phyloP scores from a whole-genome alignment of 2,888 invertebrate species.

The Clunio marinus region DNA sequence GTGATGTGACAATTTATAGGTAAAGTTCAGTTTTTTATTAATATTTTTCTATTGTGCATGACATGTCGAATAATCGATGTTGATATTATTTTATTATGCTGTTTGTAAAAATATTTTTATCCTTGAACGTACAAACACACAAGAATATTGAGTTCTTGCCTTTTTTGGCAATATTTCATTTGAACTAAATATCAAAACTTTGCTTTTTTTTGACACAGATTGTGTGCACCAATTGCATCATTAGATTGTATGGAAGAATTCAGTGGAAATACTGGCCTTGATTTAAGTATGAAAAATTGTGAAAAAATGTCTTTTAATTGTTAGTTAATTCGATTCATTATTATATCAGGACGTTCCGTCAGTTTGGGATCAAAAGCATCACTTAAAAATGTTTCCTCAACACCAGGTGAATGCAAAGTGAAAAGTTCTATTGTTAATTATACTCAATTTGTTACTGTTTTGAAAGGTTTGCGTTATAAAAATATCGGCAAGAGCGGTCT shows the following conservation, averaged over 20 bases:
- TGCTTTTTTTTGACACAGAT: conserved; percentile 27
- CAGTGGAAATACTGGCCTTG: conserved; percentile 60
- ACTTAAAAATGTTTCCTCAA: conserved; percentile 48
- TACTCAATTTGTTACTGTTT: no score
- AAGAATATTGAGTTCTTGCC: no score
- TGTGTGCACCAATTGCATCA: conserved; percentile 86
- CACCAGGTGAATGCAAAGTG: conserved; percentile 53
- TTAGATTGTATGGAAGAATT: conserved; percentile 94
- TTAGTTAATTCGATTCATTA: conserved; percentile 3
- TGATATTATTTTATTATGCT: no score
- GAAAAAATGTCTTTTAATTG: neutral
- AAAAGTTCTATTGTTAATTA: no score
- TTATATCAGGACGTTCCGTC: conserved; percentile 49
- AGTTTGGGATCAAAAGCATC: conserved; percentile 53
- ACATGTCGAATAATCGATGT: neutral
- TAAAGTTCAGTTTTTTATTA: neutral
- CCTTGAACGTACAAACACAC: no score
- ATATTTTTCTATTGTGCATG: neutral
- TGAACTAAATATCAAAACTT: no score
- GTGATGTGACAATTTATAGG: conserved; percentile 35
- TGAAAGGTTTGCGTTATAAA: conserved; percentile 80
- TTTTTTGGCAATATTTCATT: no score
- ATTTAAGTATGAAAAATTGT: conserved; percentile 49
- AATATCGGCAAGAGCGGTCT: conserved; percentile 94
- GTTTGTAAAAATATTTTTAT: no score